A percentile compares a stretch with the other conserved stretches of the same genome.
phyloP scores from a whole-genome alignment of 2,113 vertebrate species.

The Motacilla alba region DNA sequence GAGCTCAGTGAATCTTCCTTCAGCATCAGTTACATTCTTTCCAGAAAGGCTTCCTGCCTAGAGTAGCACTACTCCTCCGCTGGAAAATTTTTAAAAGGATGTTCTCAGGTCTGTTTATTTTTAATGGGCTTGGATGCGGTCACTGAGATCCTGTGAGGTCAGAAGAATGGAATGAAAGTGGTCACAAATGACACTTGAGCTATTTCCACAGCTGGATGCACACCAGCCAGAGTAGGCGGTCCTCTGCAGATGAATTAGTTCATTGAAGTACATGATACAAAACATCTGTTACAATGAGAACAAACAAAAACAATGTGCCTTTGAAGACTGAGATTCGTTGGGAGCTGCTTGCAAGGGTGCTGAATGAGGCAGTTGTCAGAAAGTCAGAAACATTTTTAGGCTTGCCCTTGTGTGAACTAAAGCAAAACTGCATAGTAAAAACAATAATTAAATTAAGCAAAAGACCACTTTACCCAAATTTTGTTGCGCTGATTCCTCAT shows the following conservation, averaged over 20 bases:
- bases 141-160: conserved; percentile 73
- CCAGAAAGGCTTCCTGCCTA: conserved; percentile 59
- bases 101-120: conserved; percentile 73
- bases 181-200: conserved; percentile 68
- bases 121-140: conserved; percentile 69
- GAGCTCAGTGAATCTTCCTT: conserved; percentile 26
- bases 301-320: conserved; percentile 69
- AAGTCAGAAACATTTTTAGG: conserved; percentile 48
- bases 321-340: conserved; percentile 68
- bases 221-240: conserved; percentile 65
- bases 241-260: conserved; percentile 67
- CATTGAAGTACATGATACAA: conserved; percentile 72
- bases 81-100: conserved; percentile 69
- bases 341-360: conserved; percentile 34
- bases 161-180: conserved; percentile 71
- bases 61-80: conserved; percentile 46
- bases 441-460: background rate
- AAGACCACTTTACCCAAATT: background rate
- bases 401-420: conserved; percentile 62
- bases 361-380: conserved; percentile 47
- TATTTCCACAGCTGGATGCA: conserved; percentile 79
- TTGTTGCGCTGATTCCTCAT: background rate
- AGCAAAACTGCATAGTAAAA: conserved; percentile 43
- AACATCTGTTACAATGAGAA: conserved; percentile 74
- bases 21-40: conserved; percentile 56